A percentile compares a stretch with the other conserved stretches of the same genome.
Conservation (phyloP, 2,113 vertebrate genomes). For the human region GRCh38 chr1:13758501-13759000, state of each 20-base stretch:
- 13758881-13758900: not conserved
- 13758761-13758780: not conserved
- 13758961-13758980: not conserved
- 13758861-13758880: slow-evolving; percentile 41
- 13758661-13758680: not conserved
- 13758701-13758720: not conserved
- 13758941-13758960: slow-evolving; percentile 42
- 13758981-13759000: not conserved
- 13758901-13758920: not conserved
- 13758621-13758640: not conserved
- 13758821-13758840: not conserved
- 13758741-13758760: slow-evolving; percentile 4
- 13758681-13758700: not conserved
- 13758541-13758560: not conserved
- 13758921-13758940: not conserved
- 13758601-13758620: not conserved
- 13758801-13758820: not conserved
- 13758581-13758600: not conserved
- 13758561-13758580: not conserved
- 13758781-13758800: not conserved
- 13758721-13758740: not conserved
- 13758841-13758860: slow-evolving; percentile 34
- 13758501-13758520: not conserved
- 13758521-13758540: not conserved
- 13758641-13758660: not conserved